These are phyloP conservation scores for Beris chalybata DNA, from an alignment of 2,888 invertebrate genomes.

Conservation along the genomic window DNA sequence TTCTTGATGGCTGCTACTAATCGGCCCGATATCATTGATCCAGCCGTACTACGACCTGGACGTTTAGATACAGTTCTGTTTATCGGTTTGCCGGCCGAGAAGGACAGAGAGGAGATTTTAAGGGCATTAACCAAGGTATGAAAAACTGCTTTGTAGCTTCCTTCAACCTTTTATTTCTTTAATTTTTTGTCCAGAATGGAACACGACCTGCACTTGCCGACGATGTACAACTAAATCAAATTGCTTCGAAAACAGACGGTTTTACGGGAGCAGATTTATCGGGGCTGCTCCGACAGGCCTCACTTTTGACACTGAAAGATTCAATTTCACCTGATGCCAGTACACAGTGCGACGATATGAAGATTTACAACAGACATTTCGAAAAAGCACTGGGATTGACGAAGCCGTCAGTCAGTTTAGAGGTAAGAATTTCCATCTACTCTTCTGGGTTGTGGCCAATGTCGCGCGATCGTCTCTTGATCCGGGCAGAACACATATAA, in stretches of 20 bases:
- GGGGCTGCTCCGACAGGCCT: conserved; percentile 85
- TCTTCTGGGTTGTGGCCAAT: too few relatives aligned
- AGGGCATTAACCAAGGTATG: conserved; percentile 81
- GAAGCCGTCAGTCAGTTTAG: conserved; percentile 82
- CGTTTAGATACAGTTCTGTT: conserved; percentile 88
- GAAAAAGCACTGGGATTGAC: conserved; percentile 74
- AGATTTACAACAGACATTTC: conserved; percentile 73
- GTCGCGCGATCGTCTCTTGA: too few relatives aligned
- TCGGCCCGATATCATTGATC: conserved; percentile 94
- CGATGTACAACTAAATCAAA: conserved; percentile 73
- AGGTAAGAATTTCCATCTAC: conserved; percentile 55
- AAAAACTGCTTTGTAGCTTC: background rate
- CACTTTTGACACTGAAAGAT: conserved; percentile 77
- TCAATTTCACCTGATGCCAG: conserved; percentile 63
- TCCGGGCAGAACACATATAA: too few relatives aligned
- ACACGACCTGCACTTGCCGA: conserved; percentile 73
- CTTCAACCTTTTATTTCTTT: background rate
- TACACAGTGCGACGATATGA: conserved; percentile 58
- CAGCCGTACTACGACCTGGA: conserved; percentile 87
- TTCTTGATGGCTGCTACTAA: conserved; percentile 96
- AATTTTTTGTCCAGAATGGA: conserved; percentile 64
- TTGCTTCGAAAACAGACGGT: conserved; percentile 72
- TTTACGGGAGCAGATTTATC: conserved; percentile 95
- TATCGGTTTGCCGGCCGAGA: conserved; percentile 80
- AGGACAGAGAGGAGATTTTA: conserved; percentile 86